Base-by-base conservation (phyloP, 2,888 invertebrate genomes). In the Petrolisthes manimaculis region DNA sequence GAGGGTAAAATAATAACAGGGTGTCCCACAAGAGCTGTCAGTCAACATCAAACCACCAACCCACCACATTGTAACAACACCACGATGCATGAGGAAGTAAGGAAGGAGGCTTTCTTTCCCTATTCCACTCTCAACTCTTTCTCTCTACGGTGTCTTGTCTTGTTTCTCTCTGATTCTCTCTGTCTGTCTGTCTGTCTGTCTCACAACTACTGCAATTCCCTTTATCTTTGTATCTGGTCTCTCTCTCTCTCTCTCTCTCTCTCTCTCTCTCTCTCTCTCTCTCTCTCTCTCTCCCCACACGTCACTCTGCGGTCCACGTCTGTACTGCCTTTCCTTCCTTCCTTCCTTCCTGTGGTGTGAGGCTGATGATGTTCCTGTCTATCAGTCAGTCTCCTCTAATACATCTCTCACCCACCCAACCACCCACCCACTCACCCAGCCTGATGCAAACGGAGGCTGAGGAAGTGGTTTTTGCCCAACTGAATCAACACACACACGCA, bases 401-500 rank as follows among this genome's bases (percentile, higher is more conserved):
- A 74, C 74, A 74, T 53, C 14, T 37, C 77, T 77, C 77, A 37
- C 77, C 9, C 61, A 61, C 18, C 6, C 61, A 61, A 9, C 6
- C 61, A 61, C 14, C 6, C 61, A 61, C 14, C 6, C 61, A 61
- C 14, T 9, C 61, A 61, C 14, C 9, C 61, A 61, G 61, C 61
- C 9, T 61, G 1, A 61, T 3, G 18, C 69, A 67, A 9, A 82
- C 82, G 61, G 18, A 82, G 18, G 56, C 61, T 56, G 56, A 82
- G 12, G 56, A 14, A 82, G 18, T 56, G 56, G 56, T 37, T 56
- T 21, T 56, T 54, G 56, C 82, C 55, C 3, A 82, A 55, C 55
- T n/a, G 24, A 55, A 67, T 54, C 55, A 55, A 82, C 61, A 82
- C 82, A 82, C 61, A 67, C 67, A 56, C 24, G 4, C 82, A 82